phyloP scores from a whole-genome alignment of 2,113 vertebrate genomes.

The Archilochus colubris region DNA sequence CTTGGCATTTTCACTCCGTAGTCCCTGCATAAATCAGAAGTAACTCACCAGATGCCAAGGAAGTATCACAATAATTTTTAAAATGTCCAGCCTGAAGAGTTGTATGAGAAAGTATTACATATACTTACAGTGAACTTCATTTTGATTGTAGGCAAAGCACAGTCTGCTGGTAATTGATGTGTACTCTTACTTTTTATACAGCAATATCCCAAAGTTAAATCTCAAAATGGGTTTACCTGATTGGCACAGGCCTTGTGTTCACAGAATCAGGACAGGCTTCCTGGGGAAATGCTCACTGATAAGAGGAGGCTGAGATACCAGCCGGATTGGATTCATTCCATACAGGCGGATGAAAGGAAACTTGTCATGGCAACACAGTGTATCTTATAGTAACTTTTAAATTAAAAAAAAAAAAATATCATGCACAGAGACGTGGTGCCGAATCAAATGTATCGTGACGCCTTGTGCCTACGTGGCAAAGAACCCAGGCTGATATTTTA shows the following conservation, averaged over 20 bases:
- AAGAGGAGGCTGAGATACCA: conserved; percentile 1
- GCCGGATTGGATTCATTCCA: not conserved
- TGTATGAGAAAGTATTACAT: not conserved
- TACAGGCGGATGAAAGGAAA: not conserved
- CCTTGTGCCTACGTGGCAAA: not conserved
- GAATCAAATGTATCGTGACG: not conserved
- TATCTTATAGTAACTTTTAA: not conserved
- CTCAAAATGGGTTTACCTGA: conserved; percentile 46
- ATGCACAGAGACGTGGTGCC: not conserved
- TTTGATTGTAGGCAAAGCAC: not conserved
- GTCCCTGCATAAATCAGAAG: not conserved
- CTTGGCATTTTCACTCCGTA: not conserved
- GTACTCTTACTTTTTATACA: conserved; percentile 62
- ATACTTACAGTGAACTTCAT: conserved; percentile 70
- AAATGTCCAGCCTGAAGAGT: not conserved
- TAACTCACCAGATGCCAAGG: not conserved
- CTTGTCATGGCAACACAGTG: not conserved
- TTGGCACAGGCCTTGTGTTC: conserved; percentile 6
- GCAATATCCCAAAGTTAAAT: conserved; percentile 24
- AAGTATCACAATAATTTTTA: not conserved
- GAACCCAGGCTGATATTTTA: not conserved
- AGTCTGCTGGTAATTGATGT: not conserved
- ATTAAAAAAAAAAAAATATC: not conserved
- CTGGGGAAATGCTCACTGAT: not conserved
- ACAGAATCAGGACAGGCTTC: not conserved